These are phyloP conservation scores for Luperina nickerlii DNA, from an alignment of 2,888 invertebrate genomes.

Conservation along the genomic window DNA sequence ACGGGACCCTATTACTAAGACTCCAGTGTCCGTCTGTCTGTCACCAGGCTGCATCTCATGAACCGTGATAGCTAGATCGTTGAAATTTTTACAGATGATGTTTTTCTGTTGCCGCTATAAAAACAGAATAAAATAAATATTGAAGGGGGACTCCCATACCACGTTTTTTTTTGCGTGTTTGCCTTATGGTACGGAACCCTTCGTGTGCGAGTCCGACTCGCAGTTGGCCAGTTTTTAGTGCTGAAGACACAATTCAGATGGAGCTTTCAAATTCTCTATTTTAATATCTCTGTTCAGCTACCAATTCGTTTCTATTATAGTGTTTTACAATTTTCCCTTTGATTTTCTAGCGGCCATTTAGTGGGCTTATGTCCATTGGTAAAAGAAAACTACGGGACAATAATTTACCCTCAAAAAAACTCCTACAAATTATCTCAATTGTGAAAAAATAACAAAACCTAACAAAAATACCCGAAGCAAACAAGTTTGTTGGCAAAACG, in stretches of 20 bases:
- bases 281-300: not conserved
- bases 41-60: too few species aligned
- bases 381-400: not conserved
- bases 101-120: too few species aligned
- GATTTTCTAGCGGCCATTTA: not conserved
- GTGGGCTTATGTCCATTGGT: not conserved
- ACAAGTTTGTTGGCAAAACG: slow-evolving; percentile 76
- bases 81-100: too few species aligned
- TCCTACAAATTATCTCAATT: not conserved
- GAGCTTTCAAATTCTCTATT: not conserved
- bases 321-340: not conserved
- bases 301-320: not conserved
- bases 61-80: too few species aligned
- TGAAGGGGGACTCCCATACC: too few species aligned
- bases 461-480: slow-evolving; percentile 61
- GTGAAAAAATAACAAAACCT: slow-evolving; percentile 18
- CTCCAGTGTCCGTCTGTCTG: too few species aligned
- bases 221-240: not conserved
- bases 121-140: too few species aligned
- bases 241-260: not conserved
- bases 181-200: too few species aligned
- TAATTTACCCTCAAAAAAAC: not conserved
- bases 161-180: too few species aligned
- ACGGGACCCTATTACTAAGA: too few species aligned
- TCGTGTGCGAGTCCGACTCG: too few species aligned